Evolutionary conservation across 2,888 invertebrate species (phyloP), one percentile per base, ranked within the genome.

Genomic region (Acleris cristana): DNA sequence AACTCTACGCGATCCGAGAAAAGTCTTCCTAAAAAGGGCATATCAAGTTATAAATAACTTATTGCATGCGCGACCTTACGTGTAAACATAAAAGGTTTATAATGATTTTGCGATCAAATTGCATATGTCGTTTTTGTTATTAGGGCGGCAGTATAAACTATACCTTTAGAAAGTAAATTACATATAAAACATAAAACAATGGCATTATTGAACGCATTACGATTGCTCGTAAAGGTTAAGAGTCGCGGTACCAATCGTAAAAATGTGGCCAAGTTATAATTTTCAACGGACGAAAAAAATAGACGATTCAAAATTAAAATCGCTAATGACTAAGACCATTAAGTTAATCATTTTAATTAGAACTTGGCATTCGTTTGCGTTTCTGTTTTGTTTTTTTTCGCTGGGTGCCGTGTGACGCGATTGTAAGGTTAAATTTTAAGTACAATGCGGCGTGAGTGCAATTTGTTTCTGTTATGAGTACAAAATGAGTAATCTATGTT

Each of bases 291-390:
- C 77, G 76, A 83, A 77, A 85, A 21, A 87, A 88, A 88, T 84
- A 85, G 84, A 80, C 83, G 82, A 86, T 88, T 85, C 84, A 73
- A 85, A 90, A 92, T 93, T 92, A 92, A 92, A 93, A 89, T 92
- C 91, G 89, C 93, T 93, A 92, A 93, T 93, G 92, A 91, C 93
- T 85, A 84, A 87, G 84, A 86, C 91, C 92, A 92, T 93, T 93
- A 93, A 92, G 89, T 93, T 93, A 93, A 93, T 93, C 88, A 93
- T 92, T 93, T 92, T 93, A 93, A 93, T 93, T 91, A 92, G 89
- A 88, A 87, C 79, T 87, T 89, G 86, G 89, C 87, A 82, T 86
- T 86, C 80, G 83, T 79, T 83, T 80, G 82, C 79, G 80, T 85
- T 84, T 82, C 73, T 80, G 77, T 83, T 79, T 82, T 69, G 65